Percentiles rank a stretch among this genome's conserved stretches.
These are phyloP conservation scores for Lydus trimaculatus DNA, from an alignment of 2,888 invertebrate species.

Conservation along the genomic window DNA sequence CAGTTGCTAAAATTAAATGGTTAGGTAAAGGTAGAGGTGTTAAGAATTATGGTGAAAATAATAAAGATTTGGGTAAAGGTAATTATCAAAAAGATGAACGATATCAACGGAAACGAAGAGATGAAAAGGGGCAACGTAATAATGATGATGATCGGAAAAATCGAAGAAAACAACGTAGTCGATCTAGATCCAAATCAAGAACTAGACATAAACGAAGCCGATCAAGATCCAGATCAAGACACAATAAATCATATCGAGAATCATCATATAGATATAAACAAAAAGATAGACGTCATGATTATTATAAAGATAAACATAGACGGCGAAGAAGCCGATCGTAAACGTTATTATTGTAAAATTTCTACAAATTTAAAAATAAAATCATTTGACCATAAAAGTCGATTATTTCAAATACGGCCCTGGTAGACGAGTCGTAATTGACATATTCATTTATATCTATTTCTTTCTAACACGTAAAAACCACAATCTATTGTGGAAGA, in stretches of 20 bases:
- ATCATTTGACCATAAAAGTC: too few relatives aligned
- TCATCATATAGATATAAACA: too few relatives aligned
- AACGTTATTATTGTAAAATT: background rate
- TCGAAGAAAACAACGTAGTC: background rate
- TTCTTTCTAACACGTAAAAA: too few relatives aligned
- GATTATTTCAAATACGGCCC: too few relatives aligned
- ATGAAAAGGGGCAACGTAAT: background rate
- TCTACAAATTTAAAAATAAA: too few relatives aligned
- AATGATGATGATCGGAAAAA: background rate
- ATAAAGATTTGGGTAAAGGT: conserved; percentile 50
- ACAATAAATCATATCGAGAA: background rate
- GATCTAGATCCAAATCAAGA: too few relatives aligned
- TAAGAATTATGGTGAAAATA: conserved; percentile 63
- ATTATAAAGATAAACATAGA: background rate
- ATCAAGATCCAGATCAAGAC: background rate
- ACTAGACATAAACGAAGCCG: too few relatives aligned
- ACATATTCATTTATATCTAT: too few relatives aligned
- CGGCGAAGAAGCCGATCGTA: background rate
- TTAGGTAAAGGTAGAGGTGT: conserved; percentile 86
- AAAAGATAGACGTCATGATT: background rate
- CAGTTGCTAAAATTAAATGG: conserved; percentile 94
- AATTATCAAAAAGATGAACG: conserved; percentile 44
- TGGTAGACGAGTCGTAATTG: too few relatives aligned
- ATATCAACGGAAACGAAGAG: background rate
- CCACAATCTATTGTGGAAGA: too few relatives aligned